Evolutionary conservation across 1,140 invertebrate genomes (phyloP), one percentile per base, ranked within the genome.

Genomic region (Dinoponera quadriceps): DNA sequence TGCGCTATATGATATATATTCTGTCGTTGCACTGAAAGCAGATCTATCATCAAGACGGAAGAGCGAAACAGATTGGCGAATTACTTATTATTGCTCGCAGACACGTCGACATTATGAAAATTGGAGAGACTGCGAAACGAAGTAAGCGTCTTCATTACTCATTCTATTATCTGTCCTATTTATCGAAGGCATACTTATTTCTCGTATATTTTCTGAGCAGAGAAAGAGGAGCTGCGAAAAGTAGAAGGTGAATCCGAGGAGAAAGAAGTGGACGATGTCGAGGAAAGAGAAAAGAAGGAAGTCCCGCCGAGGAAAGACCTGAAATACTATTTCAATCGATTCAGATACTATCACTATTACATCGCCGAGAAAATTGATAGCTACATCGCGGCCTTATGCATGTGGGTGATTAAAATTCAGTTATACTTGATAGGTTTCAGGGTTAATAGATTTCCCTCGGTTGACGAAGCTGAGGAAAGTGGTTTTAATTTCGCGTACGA

Each of bases 301-400:
- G 4, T 63, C 18, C 0, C 11, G 20, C 18, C 5, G 9, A 60
- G 14, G 3, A 69, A 71, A 48, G 71, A 55, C 27, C 33, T 86
- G 0, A 89, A 63, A 66, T 85, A 89, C 54, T 87, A 87, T 57
- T 80, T 82, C 51, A 68, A 89, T 44, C 83, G 81, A 60, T 84
- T 90, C 78, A 66, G 83, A 55, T 90, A 89, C 20, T 90, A 89
- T 51, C 85, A 90, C 68, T 90, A 85, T 66, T 65, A 51, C 11
- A 16, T 66, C 11, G 60, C 57, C 0, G 63, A 89, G 18, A 89
- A 80, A 75, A 9, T 89, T 22, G 73, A 89, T 13, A 75, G 18
- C 11, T 33, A 63, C 3, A 65, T 89, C 5, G 16, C 60, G 11
- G 27, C 78, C 0, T n/a, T 73, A 20, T 87, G 60, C 22, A 27